Evolutionary conservation across 2,797 vertebrate species (phyloP).

Genomic region (Sphaeramia orbicularis): DNA sequence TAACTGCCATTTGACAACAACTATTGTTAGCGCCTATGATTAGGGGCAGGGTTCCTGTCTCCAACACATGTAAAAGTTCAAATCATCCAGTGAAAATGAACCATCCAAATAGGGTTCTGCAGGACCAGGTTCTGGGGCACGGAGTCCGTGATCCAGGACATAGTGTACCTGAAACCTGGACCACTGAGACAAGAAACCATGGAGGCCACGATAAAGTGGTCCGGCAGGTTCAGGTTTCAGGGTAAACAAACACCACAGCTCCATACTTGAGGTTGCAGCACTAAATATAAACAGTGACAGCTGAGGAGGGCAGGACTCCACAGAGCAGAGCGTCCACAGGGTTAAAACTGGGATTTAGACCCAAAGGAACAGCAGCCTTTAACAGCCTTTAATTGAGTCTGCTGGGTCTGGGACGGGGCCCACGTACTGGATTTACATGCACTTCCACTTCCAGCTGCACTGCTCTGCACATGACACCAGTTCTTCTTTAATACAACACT

Average conservation of each 20-base stretch:
- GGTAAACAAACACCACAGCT: slow-evolving; percentile 63
- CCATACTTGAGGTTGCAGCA: slow-evolving; percentile 57
- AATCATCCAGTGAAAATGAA: no score
- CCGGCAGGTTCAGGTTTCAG: slow-evolving; percentile 64
- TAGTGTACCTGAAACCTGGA: slow-evolving; percentile 31
- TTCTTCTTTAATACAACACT: slow-evolving; percentile 4
- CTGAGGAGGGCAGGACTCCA: slow-evolving; percentile 72
- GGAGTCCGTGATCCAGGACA: slow-evolving; percentile 5
- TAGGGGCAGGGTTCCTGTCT: no score
- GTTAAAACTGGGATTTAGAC: slow-evolving; percentile 75
- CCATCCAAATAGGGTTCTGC: no score
- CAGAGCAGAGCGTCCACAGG: slow-evolving; percentile 53
- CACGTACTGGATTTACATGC: slow-evolving; percentile 46
- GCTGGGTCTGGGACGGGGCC: slow-evolving; percentile 48
- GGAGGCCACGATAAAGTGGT: slow-evolving; percentile 42
- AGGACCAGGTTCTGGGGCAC: neutral
- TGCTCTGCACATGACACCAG: slow-evolving; percentile 1
- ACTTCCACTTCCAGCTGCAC: slow-evolving; percentile 45
- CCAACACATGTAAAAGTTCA: no score
- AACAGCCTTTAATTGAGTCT: slow-evolving; percentile 69
- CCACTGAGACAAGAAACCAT: slow-evolving; percentile 9
- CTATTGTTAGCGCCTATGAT: no score
- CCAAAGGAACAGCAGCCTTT: slow-evolving; percentile 56
- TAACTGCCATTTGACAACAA: no score
- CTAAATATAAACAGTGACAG: slow-evolving; percentile 84